Base-by-base conservation (phyloP, 2,113 vertebrate species). In the Pantherophis guttatus region DNA sequence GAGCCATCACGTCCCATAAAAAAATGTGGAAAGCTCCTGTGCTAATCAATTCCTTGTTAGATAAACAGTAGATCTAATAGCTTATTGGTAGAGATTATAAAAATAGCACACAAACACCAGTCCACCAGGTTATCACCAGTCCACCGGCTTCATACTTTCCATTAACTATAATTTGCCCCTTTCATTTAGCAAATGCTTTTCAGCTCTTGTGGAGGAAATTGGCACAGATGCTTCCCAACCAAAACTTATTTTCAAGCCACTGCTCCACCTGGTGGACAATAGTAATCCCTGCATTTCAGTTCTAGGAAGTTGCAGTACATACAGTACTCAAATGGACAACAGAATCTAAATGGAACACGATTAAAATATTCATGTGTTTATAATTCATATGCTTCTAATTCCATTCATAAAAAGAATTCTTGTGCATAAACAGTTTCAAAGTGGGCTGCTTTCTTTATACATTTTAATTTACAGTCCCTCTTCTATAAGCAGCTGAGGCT, bases 211-310 rank as follows among this genome's bases (percentile, higher is more conserved):
- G 21, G 5, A 39, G 75, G 17, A 26, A n/a, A 33, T 65, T 44
- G n/a, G 44, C 44, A 11, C 2, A 13, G 17, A 15, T 13, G 8
- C 29, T 65, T 50, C 3, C 8, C 33, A 2, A 13, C 10, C 86
- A 39, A 53, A 87, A 29, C 13, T 26, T 19, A 65, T 86, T 39
- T 52, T 55, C 24, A 29, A 4, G 11, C 93, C 33, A 62, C 48
- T 50, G 93, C 94, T 8, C 95, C 95, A 94, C 89, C 95, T 96
- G 3, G 85, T 90, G 96, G 91, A 33, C 70, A 59, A 87, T 1
- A 8, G 86, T 3, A 75, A 87, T 85, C 54, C 5, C 12, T 52
- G 13, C 17, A 44, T 11, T 15, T 26, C 23, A 29, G 23, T 55
- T 2, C 3, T 87, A 3, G 44, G 87, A 29, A 88, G 15, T 1